These are phyloP conservation scores for Eupsittula cactorum DNA, from an alignment of 2,113 vertebrate species.

Conservation along the genomic window DNA sequence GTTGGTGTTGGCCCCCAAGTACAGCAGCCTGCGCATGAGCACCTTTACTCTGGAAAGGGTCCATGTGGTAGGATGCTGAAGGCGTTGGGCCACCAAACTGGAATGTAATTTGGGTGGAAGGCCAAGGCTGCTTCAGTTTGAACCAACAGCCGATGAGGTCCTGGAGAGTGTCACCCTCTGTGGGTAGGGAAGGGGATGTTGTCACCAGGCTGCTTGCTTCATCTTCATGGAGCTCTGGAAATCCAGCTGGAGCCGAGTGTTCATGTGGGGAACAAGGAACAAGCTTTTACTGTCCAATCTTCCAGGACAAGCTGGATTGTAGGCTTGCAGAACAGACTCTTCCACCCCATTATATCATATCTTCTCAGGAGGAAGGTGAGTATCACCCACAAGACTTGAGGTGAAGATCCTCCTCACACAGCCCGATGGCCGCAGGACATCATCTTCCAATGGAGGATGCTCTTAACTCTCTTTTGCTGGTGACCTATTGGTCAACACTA, in stretches of 20 bases:
- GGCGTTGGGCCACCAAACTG: neutral
- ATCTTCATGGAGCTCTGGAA: neutral
- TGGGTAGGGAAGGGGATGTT: too few species aligned
- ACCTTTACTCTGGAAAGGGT: neutral
- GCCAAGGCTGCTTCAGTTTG: neutral
- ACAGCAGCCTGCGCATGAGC: neutral
- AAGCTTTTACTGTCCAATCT: neutral
- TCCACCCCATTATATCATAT: neutral
- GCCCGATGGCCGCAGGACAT: neutral
- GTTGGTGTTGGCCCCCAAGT: too few species aligned
- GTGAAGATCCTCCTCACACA: neutral
- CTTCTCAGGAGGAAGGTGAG: neutral
- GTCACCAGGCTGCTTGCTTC: neutral
- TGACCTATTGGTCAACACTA: neutral
- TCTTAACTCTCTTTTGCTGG: neutral
- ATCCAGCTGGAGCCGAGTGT: neutral
- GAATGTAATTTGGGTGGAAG: neutral
- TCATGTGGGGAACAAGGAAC: fast-evolving
- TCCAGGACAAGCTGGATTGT: too few species aligned
- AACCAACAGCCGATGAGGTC: neutral
- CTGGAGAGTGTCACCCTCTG: neutral
- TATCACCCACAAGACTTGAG: neutral
- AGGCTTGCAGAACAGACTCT: neutral
- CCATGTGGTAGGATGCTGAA: neutral
- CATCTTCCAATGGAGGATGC: neutral